Percentiles rank a stretch among this genome's conserved stretches.
These are phyloP conservation scores for Enteromius radiatus DNA, from an alignment of 2,797 vertebrate genomes.

Conservation along the genomic window DNA sequence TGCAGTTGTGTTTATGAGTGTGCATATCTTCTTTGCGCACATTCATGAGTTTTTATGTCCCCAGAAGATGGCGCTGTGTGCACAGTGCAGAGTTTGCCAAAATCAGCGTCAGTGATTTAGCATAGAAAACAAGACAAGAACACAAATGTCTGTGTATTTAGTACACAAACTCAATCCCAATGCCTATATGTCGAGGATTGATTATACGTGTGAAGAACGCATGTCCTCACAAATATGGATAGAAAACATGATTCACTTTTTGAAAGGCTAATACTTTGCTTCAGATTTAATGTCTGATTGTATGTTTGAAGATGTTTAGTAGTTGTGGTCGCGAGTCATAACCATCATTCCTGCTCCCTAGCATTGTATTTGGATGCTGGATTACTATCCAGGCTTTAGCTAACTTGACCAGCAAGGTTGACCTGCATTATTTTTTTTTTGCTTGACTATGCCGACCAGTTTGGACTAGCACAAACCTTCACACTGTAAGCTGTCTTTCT, in stretches of 20 bases:
- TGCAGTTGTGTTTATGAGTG: constrained; percentile 5
- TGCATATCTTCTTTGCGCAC: neutral
- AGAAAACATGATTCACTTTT: neutral
- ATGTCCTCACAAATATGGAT: neutral
- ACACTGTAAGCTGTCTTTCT: neutral
- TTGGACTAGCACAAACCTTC: neutral
- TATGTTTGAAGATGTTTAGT: neutral
- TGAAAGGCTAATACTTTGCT: neutral
- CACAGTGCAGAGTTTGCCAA: constrained; percentile 15
- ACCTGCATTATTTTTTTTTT: neutral
- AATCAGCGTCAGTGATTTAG: neutral
- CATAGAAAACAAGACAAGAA: neutral
- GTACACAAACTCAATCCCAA: neutral
- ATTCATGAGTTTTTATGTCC: neutral
- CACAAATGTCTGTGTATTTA: neutral
- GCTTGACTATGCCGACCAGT: neutral
- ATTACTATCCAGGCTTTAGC: neutral
- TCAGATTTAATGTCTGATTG: neutral
- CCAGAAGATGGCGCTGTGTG: constrained; percentile 43
- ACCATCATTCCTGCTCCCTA: neutral
- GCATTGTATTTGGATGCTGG: neutral
- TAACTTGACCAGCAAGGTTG: neutral
- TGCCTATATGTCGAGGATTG: neutral
- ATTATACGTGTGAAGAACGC: neutral
- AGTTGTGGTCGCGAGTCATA: neutral